These are phyloP conservation scores for Phallusia fumigata DNA, from an alignment of 23 tunicate genomes.

Conservation along the genomic window DNA sequence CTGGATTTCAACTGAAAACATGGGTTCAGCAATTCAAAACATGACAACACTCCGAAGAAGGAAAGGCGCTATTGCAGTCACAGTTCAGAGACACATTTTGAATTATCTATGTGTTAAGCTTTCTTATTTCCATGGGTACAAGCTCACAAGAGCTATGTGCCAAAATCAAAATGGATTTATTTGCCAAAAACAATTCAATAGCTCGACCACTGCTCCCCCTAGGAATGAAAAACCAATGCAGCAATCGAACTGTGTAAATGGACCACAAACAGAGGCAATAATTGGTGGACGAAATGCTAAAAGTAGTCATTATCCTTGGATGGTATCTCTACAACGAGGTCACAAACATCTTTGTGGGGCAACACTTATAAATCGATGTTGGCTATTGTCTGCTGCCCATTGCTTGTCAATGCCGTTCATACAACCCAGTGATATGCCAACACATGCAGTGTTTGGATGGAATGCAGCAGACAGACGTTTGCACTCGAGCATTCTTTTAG, in stretches of 20 bases:
- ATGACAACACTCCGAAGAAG: neutral
- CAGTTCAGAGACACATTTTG: neutral
- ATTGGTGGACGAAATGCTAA: slow-evolving; percentile 23
- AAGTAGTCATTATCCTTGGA: slow-evolving; percentile 20
- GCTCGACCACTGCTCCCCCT: neutral
- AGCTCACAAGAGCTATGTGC: slow-evolving; percentile 26
- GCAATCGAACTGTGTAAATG: neutral
- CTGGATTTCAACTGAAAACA: slow-evolving; percentile 1
- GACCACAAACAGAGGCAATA: neutral
- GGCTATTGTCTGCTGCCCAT: slow-evolving; percentile 60
- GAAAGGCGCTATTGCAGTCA: neutral
- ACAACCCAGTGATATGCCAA: slow-evolving; percentile 19
- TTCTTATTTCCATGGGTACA: neutral
- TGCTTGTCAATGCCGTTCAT: slow-evolving; percentile 33
- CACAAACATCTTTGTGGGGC: slow-evolving; percentile 51
- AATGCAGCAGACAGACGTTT: slow-evolving; percentile 22
- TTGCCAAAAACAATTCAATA: slow-evolving; percentile 34
- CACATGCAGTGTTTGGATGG: slow-evolving; percentile 51
- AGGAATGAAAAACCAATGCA: neutral
- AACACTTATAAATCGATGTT: slow-evolving; percentile 46
- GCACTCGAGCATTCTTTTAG: slow-evolving; percentile 5
- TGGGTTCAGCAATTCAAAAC: neutral
- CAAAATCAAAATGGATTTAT: slow-evolving; percentile 23
- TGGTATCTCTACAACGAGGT: slow-evolving; percentile 32
- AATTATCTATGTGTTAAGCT: slow-evolving; percentile 29